Evolutionary conservation across 2,113 vertebrate species (phyloP).

Genomic region (Dasyprocta punctata): DNA sequence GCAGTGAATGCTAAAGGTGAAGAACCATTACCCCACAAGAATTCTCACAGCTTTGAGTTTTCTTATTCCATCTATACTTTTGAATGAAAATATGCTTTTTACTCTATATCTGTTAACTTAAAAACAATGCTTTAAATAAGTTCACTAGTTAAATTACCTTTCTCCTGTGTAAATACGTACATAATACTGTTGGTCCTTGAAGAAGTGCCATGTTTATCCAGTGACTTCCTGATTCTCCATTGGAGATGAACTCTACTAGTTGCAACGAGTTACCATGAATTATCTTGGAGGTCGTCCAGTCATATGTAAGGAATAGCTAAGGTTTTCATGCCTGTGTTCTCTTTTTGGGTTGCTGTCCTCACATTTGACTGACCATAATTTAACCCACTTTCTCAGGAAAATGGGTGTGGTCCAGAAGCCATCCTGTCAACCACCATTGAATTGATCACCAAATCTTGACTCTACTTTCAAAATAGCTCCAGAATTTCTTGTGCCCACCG

Average conservation of each 20-base stretch:
- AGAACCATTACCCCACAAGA: neutral
- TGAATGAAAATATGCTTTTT: neutral
- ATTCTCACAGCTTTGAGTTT: neutral
- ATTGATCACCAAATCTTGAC: neutral
- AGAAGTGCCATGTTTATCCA: neutral
- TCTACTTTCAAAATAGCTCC: neutral
- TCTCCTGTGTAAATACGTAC: neutral
- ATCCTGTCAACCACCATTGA: neutral
- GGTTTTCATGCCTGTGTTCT: neutral
- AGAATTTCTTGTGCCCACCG: neutral
- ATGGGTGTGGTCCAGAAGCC: neutral
- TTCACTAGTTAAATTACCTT: neutral
- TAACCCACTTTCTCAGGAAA: neutral
- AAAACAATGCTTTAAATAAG: constrained; percentile 37
- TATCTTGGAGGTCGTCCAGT: neutral
- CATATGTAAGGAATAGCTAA: neutral
- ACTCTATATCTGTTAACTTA: neutral
- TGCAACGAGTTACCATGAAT: fast-evolving
- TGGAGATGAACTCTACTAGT: neutral
- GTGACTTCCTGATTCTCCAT: neutral
- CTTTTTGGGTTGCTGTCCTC: neutral
- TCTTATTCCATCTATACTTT: neutral
- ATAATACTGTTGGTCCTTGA: neutral
- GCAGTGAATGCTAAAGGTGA: neutral
- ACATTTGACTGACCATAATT: neutral